Evolutionary conservation across 2,888 invertebrate genomes (phyloP), one percentile per base, ranked within the genome.

Genomic region (Xestoiulus laeticollis): DNA sequence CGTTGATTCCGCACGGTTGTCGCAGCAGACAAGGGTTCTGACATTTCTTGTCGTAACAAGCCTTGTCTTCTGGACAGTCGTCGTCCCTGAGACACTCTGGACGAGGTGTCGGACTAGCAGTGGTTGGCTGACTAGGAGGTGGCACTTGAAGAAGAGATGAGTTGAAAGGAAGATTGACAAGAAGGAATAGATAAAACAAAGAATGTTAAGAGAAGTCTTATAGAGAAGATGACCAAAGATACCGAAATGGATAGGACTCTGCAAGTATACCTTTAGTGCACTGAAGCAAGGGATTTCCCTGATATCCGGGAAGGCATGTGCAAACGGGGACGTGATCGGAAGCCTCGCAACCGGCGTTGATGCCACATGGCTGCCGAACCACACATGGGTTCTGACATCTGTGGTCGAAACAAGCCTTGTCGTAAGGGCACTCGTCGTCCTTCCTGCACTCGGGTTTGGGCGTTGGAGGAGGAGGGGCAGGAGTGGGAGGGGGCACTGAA

Each of bases 391-490:
- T 95, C 89, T 94, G 93, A 91, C 96, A 98, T 91, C 96, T 96
- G 89, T 95, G 95, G 90, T 96, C 96, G 90, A 95, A 94, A 91
- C 98, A 98, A 90, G 96, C 95, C 91, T 96, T 95, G 91, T 97
- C 96, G 85, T 94, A 93, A 14, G 97, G 96, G 91, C 98, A 98
- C 91, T 98, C 97, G 89, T 96, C 96, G 91, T 97, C 96, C 83
- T 96, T 95, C 91, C 95, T 94, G 91, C 98, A 98, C 82, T 97
- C 97, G 48, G 96, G 95, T 95, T 88, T 84, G n/a, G n/a, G n/a
- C n/a, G n/a, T n/a, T n/a, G n/a, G n/a, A n/a, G n/a, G n/a, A n/a
- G n/a, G n/a, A n/a, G n/a, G n/a, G n/a, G n/a, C n/a, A n/a, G n/a
- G n/a, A n/a, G n/a, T n/a, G n/a, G n/a, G n/a, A n/a, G n/a, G n/a